Conservation (phyloP, 2,888 invertebrate species). For the Drosophila histrio region DNA sequence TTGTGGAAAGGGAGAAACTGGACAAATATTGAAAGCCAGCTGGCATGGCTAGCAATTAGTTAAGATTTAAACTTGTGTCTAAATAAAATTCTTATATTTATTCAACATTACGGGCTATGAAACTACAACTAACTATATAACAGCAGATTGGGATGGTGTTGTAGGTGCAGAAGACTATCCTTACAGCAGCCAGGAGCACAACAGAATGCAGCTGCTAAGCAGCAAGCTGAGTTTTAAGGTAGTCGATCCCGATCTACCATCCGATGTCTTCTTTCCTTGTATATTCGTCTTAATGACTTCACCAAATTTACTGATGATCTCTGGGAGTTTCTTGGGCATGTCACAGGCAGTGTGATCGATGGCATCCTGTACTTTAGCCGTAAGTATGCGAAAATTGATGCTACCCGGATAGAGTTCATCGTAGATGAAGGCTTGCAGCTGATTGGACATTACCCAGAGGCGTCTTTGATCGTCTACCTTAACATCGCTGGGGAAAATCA, state of each 20-base stretch:
- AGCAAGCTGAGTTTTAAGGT: slow-evolving; percentile 14
- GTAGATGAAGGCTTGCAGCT: slow-evolving; percentile 89
- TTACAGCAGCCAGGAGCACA: slow-evolving; percentile 32
- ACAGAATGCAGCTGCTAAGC: slow-evolving; percentile 15
- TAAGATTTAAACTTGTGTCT: slow-evolving; percentile 11
- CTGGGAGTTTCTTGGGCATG: slow-evolving; percentile 85
- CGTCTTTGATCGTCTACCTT: slow-evolving; percentile 90
- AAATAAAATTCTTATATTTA: slow-evolving; percentile 61
- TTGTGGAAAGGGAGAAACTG: slow-evolving; percentile 40
- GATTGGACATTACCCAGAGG: slow-evolving; percentile 90
- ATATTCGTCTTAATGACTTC: slow-evolving; percentile 85
- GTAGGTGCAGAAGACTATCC: not conserved
- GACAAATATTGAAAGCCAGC: slow-evolving; percentile 54
- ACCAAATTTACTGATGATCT: slow-evolving; percentile 86
- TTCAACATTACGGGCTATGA: slow-evolving; percentile 47
- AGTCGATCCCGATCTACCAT: not conserved
- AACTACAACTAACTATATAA: slow-evolving; percentile 36
- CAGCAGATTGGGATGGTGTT: slow-evolving; percentile 19
- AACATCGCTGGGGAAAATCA: slow-evolving; percentile 91
- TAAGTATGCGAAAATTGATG: slow-evolving; percentile 89
- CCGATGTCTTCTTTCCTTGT: slow-evolving; percentile 13
- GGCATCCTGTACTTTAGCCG: slow-evolving; percentile 88
- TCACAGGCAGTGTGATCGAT: slow-evolving; percentile 90
- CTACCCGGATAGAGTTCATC: slow-evolving; percentile 87
- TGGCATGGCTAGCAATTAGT: slow-evolving; percentile 37